Conservation (phyloP, 2,888 invertebrate species). For the Endotricha flammealis region DNA sequence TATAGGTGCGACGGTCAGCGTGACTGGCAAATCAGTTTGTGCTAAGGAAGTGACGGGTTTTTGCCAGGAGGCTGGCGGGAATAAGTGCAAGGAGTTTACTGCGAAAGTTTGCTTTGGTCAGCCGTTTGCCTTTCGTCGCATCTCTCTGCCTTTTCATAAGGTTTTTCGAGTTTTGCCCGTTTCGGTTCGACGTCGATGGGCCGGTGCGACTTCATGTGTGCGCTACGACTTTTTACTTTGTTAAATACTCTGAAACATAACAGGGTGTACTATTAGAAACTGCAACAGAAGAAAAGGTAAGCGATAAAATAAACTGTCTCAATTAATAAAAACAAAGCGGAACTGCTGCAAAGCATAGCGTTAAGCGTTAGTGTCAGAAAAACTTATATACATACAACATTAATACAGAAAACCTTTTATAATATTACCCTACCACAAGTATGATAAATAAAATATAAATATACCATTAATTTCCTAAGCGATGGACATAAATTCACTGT, state of each 20-base stretch:
- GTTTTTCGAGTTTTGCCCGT: constrained; percentile 80
- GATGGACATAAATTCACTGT: constrained; percentile 57
- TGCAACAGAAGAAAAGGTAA: constrained; percentile 47
- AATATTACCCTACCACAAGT: constrained; percentile 44
- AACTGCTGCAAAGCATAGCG: constrained; percentile 51
- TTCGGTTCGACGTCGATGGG: constrained; percentile 90
- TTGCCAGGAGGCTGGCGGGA: constrained; percentile 31
- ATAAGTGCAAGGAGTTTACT: constrained; percentile 43
- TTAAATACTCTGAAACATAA: constrained; percentile 92
- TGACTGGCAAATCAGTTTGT: too few relatives aligned
- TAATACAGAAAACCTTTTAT: constrained; percentile 50
- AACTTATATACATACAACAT: constrained; percentile 54
- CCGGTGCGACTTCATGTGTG: constrained; percentile 99
- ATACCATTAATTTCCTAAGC: constrained; percentile 37
- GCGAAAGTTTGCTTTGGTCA: constrained; percentile 57
- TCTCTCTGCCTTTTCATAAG: constrained; percentile 78
- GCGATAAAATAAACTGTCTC: constrained; percentile 3
- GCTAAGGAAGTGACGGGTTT: too few relatives aligned
- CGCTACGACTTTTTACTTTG: constrained; percentile 99
- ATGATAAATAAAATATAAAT: constrained; percentile 51
- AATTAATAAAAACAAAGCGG: constrained; percentile 32
- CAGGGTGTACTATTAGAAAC: constrained; percentile 65
- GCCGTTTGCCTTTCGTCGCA: constrained; percentile 66
- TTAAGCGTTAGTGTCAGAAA: constrained; percentile 50
- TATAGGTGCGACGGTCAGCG: too few relatives aligned